Evolutionary conservation across 2,113 vertebrate species (phyloP).

Genomic region (Ondatra zibethicus): DNA sequence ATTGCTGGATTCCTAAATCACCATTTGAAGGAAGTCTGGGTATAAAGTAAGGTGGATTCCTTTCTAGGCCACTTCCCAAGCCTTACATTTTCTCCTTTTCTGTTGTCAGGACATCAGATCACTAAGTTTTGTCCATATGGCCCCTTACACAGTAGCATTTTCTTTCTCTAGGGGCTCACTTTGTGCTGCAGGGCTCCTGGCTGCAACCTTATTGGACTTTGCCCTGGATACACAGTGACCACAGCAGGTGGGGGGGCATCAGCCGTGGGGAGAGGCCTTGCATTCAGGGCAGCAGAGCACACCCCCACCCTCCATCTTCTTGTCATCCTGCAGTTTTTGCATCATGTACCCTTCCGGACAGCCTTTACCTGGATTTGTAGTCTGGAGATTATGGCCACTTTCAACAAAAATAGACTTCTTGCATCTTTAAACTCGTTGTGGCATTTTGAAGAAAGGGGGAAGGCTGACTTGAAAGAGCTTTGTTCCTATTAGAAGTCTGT

Average conservation of each 20-base stretch:
- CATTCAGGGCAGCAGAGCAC: background rate
- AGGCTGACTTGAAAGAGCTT: background rate
- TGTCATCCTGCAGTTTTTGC: background rate
- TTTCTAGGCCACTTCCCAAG: background rate
- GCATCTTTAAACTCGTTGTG: background rate
- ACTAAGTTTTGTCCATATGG: background rate
- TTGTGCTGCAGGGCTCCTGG: background rate
- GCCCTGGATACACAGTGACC: background rate
- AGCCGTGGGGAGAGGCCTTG: background rate
- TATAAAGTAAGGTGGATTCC: background rate
- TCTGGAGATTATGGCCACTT: background rate
- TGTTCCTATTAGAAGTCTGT: background rate
- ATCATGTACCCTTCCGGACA: background rate
- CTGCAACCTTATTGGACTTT: background rate
- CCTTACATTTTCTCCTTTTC: background rate
- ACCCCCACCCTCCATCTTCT: too few relatives aligned
- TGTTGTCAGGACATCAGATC: background rate
- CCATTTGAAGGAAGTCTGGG: background rate
- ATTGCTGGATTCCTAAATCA: background rate
- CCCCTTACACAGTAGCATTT: background rate
- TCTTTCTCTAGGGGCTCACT: background rate
- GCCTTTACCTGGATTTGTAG: background rate
- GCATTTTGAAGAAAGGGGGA: background rate
- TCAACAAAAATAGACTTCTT: slow-evolving; percentile 1
- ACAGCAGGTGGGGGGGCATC: background rate